These are phyloP conservation scores for Carassius auratus DNA, from an alignment of 2,113 vertebrate genomes.

Conservation along the genomic window DNA sequence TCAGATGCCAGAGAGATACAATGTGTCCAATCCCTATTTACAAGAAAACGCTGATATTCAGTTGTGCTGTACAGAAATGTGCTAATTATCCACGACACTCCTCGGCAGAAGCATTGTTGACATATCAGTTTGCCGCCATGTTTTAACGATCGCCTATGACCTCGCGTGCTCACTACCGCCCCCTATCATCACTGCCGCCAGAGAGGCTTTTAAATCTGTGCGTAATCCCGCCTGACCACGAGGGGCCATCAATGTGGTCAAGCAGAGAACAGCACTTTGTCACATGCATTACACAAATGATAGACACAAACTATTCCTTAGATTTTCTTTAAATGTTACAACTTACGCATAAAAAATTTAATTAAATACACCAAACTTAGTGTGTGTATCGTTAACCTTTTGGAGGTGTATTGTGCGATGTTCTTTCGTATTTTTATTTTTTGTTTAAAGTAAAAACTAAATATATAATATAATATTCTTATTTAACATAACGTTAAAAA, in stretches of 20 bases:
- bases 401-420: not conserved
- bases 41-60: not conserved
- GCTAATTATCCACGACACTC: not conserved
- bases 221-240: not conserved
- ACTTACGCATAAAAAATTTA: not conserved
- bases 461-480: too few species aligned
- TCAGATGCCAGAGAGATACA: not conserved
- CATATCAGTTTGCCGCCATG: conserved; percentile 26
- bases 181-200: not conserved
- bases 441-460: not conserved
- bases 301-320: not conserved
- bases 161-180: conserved; percentile 30
- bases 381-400: not conserved
- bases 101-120: not conserved
- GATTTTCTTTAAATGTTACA: not conserved
- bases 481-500: too few species aligned
- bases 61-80: not conserved
- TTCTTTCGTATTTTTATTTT: not conserved
- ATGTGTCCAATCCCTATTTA: not conserved
- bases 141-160: not conserved
- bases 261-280: not conserved
- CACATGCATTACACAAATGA: not conserved
- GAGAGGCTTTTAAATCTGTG: not conserved
- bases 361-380: too few species aligned
- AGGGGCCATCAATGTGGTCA: conserved; percentile 15